These are phyloP conservation scores for Eulemur rubriventer DNA, from an alignment of 2,797 vertebrate genomes.

Conservation along the genomic window DNA sequence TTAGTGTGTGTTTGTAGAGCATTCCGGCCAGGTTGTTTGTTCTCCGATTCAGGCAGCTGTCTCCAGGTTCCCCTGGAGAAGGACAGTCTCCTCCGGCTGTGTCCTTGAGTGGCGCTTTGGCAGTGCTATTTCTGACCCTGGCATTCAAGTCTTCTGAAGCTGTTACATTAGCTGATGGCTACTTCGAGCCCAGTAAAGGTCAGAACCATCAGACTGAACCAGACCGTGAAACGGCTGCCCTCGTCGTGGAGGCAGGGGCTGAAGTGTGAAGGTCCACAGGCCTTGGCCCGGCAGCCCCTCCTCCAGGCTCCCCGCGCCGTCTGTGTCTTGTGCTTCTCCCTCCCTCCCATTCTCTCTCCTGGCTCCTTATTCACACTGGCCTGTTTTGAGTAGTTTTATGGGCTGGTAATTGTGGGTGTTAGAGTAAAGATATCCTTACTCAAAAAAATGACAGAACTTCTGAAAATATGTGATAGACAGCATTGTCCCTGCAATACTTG, in stretches of 20 bases:
- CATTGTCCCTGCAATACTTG: not conserved
- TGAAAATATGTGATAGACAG: not conserved
- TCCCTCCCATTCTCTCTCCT: not conserved
- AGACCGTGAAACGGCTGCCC: not conserved
- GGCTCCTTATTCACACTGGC: not conserved
- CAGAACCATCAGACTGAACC: constrained; percentile 29
- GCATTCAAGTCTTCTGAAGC: constrained; percentile 60
- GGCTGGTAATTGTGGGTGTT: not conserved
- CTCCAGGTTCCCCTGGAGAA: not conserved
- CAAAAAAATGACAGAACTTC: not conserved
- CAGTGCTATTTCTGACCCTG: constrained; percentile 65
- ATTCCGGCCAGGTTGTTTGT: not conserved
- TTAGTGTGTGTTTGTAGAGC: not conserved
- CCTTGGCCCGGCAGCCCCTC: not conserved
- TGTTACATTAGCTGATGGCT: constrained; percentile 3
- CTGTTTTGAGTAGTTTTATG: not conserved
- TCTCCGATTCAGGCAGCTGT: not conserved
- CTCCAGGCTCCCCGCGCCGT: not conserved
- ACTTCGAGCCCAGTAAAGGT: constrained; percentile 61
- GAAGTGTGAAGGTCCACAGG: not conserved
- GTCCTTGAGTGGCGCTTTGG: not conserved
- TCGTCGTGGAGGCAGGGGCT: not conserved
- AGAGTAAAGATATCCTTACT: not conserved
- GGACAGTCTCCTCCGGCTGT: not conserved
- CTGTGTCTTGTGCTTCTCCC: not conserved